phyloP scores from a whole-genome alignment of 2,888 invertebrate genomes.

The Eugnorisma glareosa region DNA sequence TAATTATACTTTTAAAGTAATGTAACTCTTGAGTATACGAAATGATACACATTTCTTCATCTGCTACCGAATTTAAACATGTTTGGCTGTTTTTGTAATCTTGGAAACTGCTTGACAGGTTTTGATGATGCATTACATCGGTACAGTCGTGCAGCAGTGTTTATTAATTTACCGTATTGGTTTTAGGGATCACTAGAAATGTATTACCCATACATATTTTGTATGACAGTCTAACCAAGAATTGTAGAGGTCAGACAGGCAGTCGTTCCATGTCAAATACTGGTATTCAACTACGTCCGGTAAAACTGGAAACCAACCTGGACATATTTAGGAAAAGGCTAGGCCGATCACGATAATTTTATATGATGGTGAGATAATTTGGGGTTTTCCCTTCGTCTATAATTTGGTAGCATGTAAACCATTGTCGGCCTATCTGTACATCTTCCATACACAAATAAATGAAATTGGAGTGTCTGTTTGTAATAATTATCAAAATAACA shows the following conservation, averaged over 20 bases:
- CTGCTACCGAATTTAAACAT: conserved; percentile 2
- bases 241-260: not conserved
- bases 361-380: not conserved
- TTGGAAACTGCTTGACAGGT: not conserved
- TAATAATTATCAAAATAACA: no score
- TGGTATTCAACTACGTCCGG: not conserved
- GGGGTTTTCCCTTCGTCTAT: not conserved
- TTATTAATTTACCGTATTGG: not conserved
- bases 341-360: not conserved
- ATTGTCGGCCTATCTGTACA: not conserved
- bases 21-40: conserved; percentile 22
- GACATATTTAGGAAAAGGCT: not conserved
- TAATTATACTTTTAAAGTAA: conserved; percentile 60
- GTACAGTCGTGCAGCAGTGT: not conserved
- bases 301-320: not conserved
- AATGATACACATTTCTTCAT: conserved; percentile 45
- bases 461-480: no score
- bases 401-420: not conserved
- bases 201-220: no score
- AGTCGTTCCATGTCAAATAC: not conserved
- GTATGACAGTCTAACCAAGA: no score
- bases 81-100: conserved; percentile 9
- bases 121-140: not conserved
- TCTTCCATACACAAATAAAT: no score
- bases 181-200: no score